Base-by-base conservation (phyloP, 2,888 invertebrate species). In the Pterostichus niger region DNA sequence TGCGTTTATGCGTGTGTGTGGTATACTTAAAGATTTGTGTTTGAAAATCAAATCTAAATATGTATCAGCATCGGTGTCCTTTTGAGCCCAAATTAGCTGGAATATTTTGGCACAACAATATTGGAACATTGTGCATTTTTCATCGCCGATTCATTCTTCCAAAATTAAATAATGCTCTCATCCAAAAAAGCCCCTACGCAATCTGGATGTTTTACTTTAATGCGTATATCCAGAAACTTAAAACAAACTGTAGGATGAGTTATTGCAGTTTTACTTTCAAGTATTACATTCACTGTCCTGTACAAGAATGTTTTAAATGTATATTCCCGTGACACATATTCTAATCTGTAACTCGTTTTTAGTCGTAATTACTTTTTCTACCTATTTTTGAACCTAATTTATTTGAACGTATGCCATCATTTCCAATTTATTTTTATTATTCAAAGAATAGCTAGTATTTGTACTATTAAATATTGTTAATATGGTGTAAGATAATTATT, bases 131-230 rank as follows among this genome's bases (percentile, higher is more conserved):
- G 44, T 73, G 35, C 44, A 73, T 73, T 46, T 73, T 73, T 73
- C 73, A 73, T 73, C 11, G 24, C 5, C 73, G 73, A 73, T 46
- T 73, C 73, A 73, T 73, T 46, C 33, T 44, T 73, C 73, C 49
- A 73, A 73, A 73, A 46, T 73, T 73, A 73, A 73, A 73, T 73
- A 46, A 24, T 46, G 46, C 24, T 73, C 46, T 46, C 49, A 73
- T 64, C 31, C n/a, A 33, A 64, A 33, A 40, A 40, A 6, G 40
- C 11, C 11, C 64, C 73, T 46, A 40, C 73, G 24, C 46, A 73
- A 46, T 46, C 15, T 46, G 3, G 33, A 24, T 64, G 13, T 64
- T 64, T 17, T 31, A 59, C 31, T 59, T 59, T 17, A 64, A 64
- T 33, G 35, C 31, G 35, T 13, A 24, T 64, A 33, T 64, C 9